These are phyloP conservation scores for Himalopsyche anomala DNA, from an alignment of 2,888 invertebrate genomes.

Conservation along the genomic window DNA sequence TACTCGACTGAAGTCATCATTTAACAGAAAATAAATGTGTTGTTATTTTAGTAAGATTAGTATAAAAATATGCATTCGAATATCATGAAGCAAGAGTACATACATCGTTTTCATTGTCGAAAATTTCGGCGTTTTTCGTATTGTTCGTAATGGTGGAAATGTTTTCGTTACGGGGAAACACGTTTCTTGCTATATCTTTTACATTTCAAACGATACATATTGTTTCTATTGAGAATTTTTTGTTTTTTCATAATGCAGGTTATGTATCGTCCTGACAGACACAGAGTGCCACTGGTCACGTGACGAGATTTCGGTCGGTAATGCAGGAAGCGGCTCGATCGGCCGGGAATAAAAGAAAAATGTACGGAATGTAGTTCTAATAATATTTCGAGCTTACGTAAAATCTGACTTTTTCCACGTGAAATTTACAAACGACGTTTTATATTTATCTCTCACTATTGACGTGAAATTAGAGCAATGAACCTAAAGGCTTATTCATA, in stretches of 20 bases:
- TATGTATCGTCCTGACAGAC: slow-evolving; percentile 60
- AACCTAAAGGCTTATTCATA: slow-evolving; percentile 15
- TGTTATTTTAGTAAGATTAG: slow-evolving; percentile 29
- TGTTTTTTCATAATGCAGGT: slow-evolving; percentile 58
- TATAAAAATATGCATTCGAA: slow-evolving; percentile 18
- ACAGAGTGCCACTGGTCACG: slow-evolving; percentile 54
- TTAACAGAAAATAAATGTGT: not conserved
- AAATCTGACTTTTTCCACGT: slow-evolving; percentile 47
- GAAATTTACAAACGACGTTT: slow-evolving; percentile 31
- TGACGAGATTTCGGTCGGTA: slow-evolving; percentile 67
- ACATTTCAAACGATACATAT: slow-evolving; percentile 55
- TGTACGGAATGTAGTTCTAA: slow-evolving; percentile 58
- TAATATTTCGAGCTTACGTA: slow-evolving; percentile 63
- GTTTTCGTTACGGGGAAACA: slow-evolving; percentile 54
- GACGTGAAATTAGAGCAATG: slow-evolving; percentile 40
- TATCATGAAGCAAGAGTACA: slow-evolving; percentile 46
- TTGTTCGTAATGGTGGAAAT: slow-evolving; percentile 61
- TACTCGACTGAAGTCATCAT: not conserved
- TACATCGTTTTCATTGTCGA: slow-evolving; percentile 60
- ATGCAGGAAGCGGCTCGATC: slow-evolving; percentile 68
- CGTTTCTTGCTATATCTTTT: slow-evolving; percentile 53
- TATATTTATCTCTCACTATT: slow-evolving; percentile 35
- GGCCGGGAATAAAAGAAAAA: slow-evolving; percentile 62
- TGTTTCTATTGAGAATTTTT: slow-evolving; percentile 55
- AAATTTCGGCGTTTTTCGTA: slow-evolving; percentile 55